Conservation (phyloP, 2,113 vertebrate genomes). For the Catharus bicknelli region DNA sequence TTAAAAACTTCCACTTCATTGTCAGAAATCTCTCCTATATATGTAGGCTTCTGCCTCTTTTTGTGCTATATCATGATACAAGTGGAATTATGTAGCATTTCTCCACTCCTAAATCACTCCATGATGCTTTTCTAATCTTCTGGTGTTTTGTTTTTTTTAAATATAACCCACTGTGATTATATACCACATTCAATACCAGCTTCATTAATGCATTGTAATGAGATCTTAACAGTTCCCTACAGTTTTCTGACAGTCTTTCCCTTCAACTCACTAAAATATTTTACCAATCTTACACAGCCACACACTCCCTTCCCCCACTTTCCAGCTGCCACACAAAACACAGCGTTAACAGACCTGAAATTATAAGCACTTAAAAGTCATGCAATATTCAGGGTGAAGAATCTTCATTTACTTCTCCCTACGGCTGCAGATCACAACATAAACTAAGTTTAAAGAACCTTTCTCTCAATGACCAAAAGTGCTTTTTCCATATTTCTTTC, state of each 20-base stretch:
- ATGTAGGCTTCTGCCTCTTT: neutral
- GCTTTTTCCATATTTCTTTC: neutral
- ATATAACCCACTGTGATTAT: neutral
- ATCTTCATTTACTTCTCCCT: neutral
- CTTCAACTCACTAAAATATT: neutral
- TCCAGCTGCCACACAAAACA: neutral
- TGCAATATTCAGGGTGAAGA: neutral
- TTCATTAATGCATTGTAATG: neutral
- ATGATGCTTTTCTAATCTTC: neutral
- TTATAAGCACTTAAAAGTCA: neutral
- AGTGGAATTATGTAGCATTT: neutral
- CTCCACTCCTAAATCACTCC: neutral
- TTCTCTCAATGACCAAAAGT: neutral
- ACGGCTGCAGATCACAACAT: neutral
- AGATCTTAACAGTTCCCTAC: neutral
- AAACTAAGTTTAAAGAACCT: neutral
- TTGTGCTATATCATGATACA: neutral
- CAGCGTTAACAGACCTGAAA: neutral
- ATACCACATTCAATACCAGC: neutral
- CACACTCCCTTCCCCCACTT: neutral
- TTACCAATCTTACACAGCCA: neutral
- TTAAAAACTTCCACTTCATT: neutral
- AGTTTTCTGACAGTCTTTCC: neutral
- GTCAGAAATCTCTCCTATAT: neutral
- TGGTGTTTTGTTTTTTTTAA: fast-evolving